Evolutionary conservation across 2,888 invertebrate species (phyloP).

Genomic region (Allacma fusca): DNA sequence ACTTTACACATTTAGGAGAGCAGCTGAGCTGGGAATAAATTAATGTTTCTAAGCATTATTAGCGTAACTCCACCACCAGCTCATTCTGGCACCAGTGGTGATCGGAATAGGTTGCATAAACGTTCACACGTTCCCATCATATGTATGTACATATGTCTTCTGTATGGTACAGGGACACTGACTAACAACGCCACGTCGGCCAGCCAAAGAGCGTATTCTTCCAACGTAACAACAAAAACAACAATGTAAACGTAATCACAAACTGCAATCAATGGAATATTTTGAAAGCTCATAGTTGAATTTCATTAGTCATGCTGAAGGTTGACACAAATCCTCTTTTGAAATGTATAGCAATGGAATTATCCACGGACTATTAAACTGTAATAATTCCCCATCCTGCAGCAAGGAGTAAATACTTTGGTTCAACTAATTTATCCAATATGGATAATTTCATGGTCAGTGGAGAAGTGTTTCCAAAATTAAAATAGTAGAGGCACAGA

Average conservation of each 20-base stretch:
- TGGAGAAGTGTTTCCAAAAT: neutral
- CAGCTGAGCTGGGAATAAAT: neutral
- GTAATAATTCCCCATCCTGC: constrained; percentile 2
- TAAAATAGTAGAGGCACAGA: neutral
- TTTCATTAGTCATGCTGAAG: constrained; percentile 12
- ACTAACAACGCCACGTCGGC: too few species aligned
- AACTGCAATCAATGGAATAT: constrained; percentile 6
- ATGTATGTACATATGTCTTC: neutral
- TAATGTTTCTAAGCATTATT: neutral
- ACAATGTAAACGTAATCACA: constrained; percentile 4
- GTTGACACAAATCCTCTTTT: constrained; percentile 12
- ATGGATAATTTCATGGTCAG: constrained; percentile 16
- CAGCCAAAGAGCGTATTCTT: neutral
- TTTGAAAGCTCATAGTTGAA: constrained; percentile 16
- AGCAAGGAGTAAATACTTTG: neutral
- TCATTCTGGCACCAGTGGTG: neutral
- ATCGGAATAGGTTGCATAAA: neutral
- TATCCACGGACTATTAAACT: constrained; percentile 16
- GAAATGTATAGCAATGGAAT: constrained; percentile 7
- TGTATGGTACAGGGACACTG: too few species aligned
- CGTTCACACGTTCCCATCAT: neutral
- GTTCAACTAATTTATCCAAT: neutral
- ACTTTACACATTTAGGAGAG: neutral
- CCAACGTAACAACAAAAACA: neutral
- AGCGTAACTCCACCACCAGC: neutral